Evolutionary conservation across 2,113 vertebrate genomes (phyloP).

Genomic region (Origma solitaria): DNA sequence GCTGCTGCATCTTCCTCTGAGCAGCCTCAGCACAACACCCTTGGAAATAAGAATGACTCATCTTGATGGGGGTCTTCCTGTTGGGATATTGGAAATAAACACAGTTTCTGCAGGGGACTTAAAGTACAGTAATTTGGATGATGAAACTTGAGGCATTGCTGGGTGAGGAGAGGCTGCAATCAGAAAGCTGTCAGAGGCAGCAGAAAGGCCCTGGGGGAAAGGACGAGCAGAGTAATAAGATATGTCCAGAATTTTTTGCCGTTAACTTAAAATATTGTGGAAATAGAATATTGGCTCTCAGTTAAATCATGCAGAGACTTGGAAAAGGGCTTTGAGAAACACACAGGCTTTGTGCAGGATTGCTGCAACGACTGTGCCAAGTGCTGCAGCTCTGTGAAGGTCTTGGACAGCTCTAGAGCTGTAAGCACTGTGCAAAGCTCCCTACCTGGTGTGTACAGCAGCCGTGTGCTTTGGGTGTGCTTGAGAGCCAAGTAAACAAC

Average conservation of each 20-base stretch:
- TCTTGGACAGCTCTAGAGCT: not conserved
- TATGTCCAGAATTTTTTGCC: conserved; percentile 43
- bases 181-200: conserved; percentile 41
- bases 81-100: conserved; percentile 60
- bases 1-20: conserved; percentile 26
- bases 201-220: conserved; percentile 39
- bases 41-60: conserved; percentile 60
- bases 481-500: not conserved
- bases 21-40: conserved; percentile 23
- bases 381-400: not conserved
- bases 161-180: conserved; percentile 16
- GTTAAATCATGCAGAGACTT: conserved; percentile 32
- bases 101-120: conserved; percentile 52
- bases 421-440: not conserved
- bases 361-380: not conserved
- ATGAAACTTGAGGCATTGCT: conserved; percentile 41
- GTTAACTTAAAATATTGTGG: conserved; percentile 53
- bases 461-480: not conserved
- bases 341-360: not conserved
- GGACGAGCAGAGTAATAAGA: conserved; percentile 49
- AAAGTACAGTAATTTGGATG: conserved; percentile 45
- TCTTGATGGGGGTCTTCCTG: conserved; percentile 60
- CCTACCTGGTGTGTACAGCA: not conserved
- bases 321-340: conserved; percentile 28
- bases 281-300: conserved; percentile 48